Conservation (phyloP, 2,113 vertebrate species). For the Barbus barbus region DNA sequence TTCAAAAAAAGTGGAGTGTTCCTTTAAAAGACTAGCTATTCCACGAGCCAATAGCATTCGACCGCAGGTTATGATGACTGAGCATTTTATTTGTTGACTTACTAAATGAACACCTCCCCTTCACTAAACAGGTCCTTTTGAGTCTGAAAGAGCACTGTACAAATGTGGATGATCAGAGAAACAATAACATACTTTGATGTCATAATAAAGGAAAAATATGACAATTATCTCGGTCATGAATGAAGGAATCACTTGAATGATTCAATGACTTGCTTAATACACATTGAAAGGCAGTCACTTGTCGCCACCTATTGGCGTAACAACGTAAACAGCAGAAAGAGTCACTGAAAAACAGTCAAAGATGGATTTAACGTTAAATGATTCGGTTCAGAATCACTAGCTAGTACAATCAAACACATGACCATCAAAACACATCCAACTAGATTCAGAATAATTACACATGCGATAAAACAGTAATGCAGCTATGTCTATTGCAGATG, state of each 20-base stretch:
- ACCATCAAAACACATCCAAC: background rate
- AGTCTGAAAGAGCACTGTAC: no score
- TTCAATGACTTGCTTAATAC: background rate
- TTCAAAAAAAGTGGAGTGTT: no score
- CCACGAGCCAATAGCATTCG: no score
- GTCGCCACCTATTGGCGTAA: background rate
- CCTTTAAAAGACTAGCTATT: no score
- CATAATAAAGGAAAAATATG: background rate
- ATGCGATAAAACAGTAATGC: background rate
- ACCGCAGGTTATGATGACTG: no score
- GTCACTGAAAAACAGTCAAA: background rate
- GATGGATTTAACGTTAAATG: background rate
- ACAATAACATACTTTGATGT: no score
- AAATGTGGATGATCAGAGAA: no score
- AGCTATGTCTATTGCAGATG: background rate
- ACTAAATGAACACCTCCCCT: no score
- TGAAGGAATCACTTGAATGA: background rate
- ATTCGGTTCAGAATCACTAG: background rate
- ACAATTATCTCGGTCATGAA: background rate
- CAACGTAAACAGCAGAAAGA: background rate
- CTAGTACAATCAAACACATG: background rate
- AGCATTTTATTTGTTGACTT: no score
- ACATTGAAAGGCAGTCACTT: background rate
- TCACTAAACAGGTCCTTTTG: no score
- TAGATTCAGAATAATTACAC: background rate